Base-by-base conservation (phyloP, 2,888 invertebrate species). In the Kuschelorhynchus macadamiae region DNA sequence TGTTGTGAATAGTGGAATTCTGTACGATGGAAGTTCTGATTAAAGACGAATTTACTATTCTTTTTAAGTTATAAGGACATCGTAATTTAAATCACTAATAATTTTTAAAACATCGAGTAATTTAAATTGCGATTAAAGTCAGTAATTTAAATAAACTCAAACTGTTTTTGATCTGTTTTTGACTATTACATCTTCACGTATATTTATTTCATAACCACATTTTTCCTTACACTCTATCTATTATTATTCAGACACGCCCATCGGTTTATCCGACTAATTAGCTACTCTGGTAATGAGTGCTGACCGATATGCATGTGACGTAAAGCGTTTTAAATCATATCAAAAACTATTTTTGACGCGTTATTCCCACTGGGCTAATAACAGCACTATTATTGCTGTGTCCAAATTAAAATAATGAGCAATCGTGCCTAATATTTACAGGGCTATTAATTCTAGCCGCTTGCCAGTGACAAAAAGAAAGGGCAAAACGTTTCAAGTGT, bases 341-440 rank as follows among this genome's bases (percentile, higher is more conserved):
- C 60, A 56, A 64, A 69, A 64, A 64, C 64, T 60, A 69, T 69
- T 60, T 60, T 52, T 59, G 64, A 69, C 69, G 60, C 69, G 64
- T 59, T 53, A 60, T 52, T 53, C 69, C 47, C 69, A 33, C 21
- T 30, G 56, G 64, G 39, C 52, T 59, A 68, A 68, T 69, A 68
- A 59, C 62, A 42, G 44, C 68, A 65, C 62, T 62, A 67, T 69
- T 69, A 65, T 69, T 60, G 69, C 63, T 53, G 56, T 71, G 71
- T 71, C 55, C 64, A 53, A 67, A 71, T 71, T 71, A 67, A 71
- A 71, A 67, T 71, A 71, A 71, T 63, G 67, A 62, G 63, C 71
- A 59, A 61, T 67, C 63, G 64, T 41, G 70, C 61, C 49, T 53
- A 49, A 57, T 60, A 69, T 69, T 69, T 69, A 69, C 59, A 64